These are phyloP conservation scores for Orius laevigatus DNA, from an alignment of 1,140 invertebrate species.

Conservation along the genomic window DNA sequence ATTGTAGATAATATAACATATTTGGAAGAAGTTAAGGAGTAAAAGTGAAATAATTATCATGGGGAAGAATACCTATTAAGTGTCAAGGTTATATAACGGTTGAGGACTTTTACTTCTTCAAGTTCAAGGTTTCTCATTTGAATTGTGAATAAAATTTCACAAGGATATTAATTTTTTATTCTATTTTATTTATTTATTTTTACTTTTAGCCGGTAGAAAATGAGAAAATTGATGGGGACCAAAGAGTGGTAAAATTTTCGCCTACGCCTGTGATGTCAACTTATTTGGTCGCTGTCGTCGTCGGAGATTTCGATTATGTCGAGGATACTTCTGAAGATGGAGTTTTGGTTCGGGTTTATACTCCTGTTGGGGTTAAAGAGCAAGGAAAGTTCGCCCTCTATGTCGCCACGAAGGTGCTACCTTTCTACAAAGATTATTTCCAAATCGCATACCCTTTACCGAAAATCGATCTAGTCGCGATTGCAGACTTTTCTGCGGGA, in stretches of 20 bases:
- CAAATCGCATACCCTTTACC: constrained; percentile 87
- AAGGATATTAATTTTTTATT: constrained; percentile 10
- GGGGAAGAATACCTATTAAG: no score
- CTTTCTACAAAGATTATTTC: constrained; percentile 90
- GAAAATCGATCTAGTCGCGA: constrained; percentile 89
- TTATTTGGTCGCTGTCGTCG: constrained; percentile 80
- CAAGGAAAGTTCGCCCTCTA: constrained; percentile 85
- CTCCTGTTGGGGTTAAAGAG: constrained; percentile 77
- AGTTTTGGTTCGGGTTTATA: constrained; percentile 77
- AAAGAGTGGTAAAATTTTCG: constrained; percentile 58
- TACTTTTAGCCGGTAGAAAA: constrained; percentile 43
- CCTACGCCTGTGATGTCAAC: constrained; percentile 91
- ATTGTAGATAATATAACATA: no score
- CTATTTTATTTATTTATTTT: not conserved
- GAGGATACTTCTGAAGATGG: constrained; percentile 67
- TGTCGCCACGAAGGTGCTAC: constrained; percentile 66
- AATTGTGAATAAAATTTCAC: constrained; percentile 1
- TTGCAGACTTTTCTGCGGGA: constrained; percentile 77
- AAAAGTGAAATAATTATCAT: no score
- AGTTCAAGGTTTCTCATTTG: constrained; percentile 4
- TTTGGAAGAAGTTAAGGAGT: no score
- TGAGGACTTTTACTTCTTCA: constrained; percentile 13
- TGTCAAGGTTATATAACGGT: not conserved
- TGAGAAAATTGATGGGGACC: constrained; percentile 32
- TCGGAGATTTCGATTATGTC: constrained; percentile 89